Percentiles rank a stretch among this genome's conserved stretches.
phyloP scores from a whole-genome alignment of 2,797 vertebrate genomes.

The Mus caroli region DNA sequence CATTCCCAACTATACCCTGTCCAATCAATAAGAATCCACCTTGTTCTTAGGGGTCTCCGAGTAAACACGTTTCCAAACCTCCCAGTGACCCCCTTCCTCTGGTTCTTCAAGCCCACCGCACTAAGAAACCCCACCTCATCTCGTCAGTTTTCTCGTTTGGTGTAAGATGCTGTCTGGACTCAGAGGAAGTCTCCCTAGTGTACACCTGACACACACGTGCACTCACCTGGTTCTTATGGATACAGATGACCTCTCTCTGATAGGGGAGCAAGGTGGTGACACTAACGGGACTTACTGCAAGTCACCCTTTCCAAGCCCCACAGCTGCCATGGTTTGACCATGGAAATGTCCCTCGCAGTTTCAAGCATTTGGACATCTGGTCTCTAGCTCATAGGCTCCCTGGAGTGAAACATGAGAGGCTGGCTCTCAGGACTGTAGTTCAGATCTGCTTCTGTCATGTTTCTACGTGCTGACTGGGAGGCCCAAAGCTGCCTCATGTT shows the following conservation, averaged over 20 bases:
- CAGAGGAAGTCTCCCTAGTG: neutral
- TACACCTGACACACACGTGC: neutral
- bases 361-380: neutral
- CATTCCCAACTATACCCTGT: neutral
- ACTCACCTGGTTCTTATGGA: neutral
- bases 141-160: neutral
- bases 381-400: neutral
- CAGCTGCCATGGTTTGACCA: neutral
- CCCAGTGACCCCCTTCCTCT: neutral
- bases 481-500: neutral
- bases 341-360: neutral
- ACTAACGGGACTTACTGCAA: slow-evolving; percentile 66
- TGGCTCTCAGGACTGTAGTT: neutral
- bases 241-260: slow-evolving; percentile 47
- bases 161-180: neutral
- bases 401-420: too few species aligned
- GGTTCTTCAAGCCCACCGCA: neutral
- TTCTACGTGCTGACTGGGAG: neutral
- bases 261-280: neutral
- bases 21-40: neutral
- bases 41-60: slow-evolving; percentile 19
- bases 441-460: too few species aligned
- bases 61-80: neutral
- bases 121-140: neutral
- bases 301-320: slow-evolving; percentile 64